Evolutionary conservation across 2,888 invertebrate genomes (phyloP), one percentile per base, ranked within the genome.

Genomic region (Hermaeophaga mercurialis): DNA sequence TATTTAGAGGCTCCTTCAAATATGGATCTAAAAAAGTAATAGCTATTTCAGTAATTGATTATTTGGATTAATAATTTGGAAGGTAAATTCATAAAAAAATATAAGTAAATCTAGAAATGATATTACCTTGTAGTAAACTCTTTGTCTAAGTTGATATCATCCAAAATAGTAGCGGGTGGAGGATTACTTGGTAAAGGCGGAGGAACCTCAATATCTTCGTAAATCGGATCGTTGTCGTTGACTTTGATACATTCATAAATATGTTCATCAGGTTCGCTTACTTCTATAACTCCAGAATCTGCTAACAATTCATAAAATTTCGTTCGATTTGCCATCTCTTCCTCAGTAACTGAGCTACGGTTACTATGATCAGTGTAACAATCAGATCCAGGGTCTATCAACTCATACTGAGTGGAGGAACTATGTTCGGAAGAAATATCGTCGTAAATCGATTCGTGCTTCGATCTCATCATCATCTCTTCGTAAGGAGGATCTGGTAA

Each of bases 1-100:
- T 93, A 92, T 75, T 93, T 93, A 9, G 92, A 91, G 56, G 90
- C 90, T 46, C 91, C 87, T 79, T 89, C 86, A 79, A 91, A 89
- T 72, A 88, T 88, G 43, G 88, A 88, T 63, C 78, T 78, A 55
- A 38, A 71, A 70, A 14, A 49, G 41, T 24, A 47, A 31, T 4
- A 18, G 8, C 39, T 1, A 9, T 11, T 22, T 19, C 33, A 41
- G 14, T 11, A 41, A 41, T 41, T 19, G n/a, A 33, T n/a, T n/a
- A n/a, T n/a, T n/a, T n/a, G n/a, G n/a, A n/a, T n/a, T n/a, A n/a
- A n/a, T n/a, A n/a, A n/a, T n/a, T n/a, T n/a, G n/a, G n/a, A n/a
- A n/a, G n/a, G n/a, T n/a, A n/a, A n/a, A 12, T 8, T 5, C 3
- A 33, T 33, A 11, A 4, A 12, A 5, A n/a, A 33, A 33, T n/a